Evolutionary conservation across 2,113 vertebrate genomes (phyloP).

Genomic region (Thomomys bottae): DNA sequence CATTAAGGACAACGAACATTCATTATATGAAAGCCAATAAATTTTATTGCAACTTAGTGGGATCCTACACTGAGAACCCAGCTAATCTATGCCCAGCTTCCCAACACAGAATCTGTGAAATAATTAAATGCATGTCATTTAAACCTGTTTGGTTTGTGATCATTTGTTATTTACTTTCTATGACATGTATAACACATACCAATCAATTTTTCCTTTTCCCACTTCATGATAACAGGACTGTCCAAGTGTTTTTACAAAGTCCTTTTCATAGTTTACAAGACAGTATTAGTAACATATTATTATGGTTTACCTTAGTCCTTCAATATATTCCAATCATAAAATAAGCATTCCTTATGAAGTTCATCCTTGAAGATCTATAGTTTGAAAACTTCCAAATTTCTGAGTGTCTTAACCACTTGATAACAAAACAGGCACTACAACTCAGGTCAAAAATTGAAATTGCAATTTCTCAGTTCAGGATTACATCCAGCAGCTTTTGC

Average conservation of each 20-base stretch:
- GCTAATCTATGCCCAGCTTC: not conserved
- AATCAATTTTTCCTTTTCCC: not conserved
- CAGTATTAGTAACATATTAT: conserved; percentile 15
- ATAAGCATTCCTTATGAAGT: not conserved
- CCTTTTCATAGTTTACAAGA: conserved; percentile 49
- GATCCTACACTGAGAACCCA: not conserved
- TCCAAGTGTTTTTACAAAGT: not conserved
- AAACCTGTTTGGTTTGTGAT: not conserved
- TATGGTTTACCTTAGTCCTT: not conserved
- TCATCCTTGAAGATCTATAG: not conserved
- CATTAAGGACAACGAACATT: no score
- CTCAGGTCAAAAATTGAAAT: conserved; percentile 43
- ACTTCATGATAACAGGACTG: not conserved
- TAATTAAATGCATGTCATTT: not conserved
- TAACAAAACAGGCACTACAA: conserved; percentile 49
- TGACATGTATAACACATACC: not conserved
- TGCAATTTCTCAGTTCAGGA: conserved; percentile 15
- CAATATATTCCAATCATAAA: conserved; percentile 22
- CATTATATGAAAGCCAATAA: no score
- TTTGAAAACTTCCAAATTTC: conserved; percentile 46
- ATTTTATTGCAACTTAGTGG: not conserved
- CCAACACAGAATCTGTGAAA: not conserved
- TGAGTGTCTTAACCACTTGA: not conserved
- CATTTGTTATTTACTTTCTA: not conserved
- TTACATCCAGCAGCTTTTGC: not conserved